A percentile compares a stretch with the other conserved stretches of the same genome.
Conservation (phyloP, 1,140 invertebrate genomes). For the Panagrolaimus sp. region DNA sequence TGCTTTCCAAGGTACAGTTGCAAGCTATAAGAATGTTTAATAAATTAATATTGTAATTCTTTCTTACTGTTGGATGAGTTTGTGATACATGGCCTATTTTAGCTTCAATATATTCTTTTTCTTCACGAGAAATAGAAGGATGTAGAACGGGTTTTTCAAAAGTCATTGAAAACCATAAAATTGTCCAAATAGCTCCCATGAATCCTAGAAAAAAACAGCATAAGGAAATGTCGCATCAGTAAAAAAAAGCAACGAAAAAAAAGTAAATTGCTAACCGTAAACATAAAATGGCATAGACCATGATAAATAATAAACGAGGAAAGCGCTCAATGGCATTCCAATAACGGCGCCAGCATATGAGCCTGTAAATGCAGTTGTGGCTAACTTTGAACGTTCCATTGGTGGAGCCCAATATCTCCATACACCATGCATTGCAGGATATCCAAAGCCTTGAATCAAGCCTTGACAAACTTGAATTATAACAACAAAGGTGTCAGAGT, state of each 20-base stretch:
- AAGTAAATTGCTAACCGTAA: constrained; percentile 68
- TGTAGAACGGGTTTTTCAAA: constrained; percentile 90
- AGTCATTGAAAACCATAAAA: constrained; percentile 81
- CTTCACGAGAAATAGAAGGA: constrained; percentile 81
- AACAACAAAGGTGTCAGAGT: constrained; percentile 72
- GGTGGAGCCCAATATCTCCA: constrained; percentile 99
- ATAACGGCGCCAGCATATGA: constrained; percentile 92
- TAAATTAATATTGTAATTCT: not conserved
- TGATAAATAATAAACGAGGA: constrained; percentile 76
- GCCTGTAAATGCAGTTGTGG: constrained; percentile 89
- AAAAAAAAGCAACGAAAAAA: not conserved
- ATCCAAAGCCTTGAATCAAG: constrained; percentile 80
- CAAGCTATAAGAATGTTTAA: constrained; percentile 64
- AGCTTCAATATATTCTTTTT: constrained; percentile 89
- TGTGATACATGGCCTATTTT: constrained; percentile 70
- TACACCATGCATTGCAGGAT: constrained; percentile 95
- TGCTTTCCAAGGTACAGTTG: constrained; percentile 82
- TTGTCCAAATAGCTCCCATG: constrained; percentile 73
- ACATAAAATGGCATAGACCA: constrained; percentile 96
- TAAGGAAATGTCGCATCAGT: constrained; percentile 13
- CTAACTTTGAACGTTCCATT: constrained; percentile 85
- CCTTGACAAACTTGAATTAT: constrained; percentile 85
- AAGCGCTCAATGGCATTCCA: constrained; percentile 86
- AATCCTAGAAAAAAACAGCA: constrained; percentile 58
- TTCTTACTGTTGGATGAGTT: constrained; percentile 49